A percentile compares a stretch with the other conserved stretches of the same genome.
Evolutionary conservation across 2,797 vertebrate genomes (phyloP).

Genomic region (Anabas testudineus): DNA sequence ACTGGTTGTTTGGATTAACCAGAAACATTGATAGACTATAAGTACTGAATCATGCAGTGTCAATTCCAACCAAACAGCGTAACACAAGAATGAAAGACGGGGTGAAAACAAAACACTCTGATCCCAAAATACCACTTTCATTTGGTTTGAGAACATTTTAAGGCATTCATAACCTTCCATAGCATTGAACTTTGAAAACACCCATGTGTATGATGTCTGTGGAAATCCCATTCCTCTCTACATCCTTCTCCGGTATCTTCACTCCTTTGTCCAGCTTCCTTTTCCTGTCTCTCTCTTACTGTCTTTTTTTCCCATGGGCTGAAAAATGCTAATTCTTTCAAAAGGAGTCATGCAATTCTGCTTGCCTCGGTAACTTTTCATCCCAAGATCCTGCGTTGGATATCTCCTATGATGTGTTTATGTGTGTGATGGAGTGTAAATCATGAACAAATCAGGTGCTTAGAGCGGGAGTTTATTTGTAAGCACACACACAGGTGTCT

Average conservation of each 20-base stretch:
- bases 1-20: constrained; percentile 11
- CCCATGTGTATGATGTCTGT: constrained; percentile 33
- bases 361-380: constrained; percentile 77
- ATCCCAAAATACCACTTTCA: constrained; percentile 71
- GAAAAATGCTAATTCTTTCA: constrained; percentile 81
- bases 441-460: constrained; percentile 60
- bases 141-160: constrained; percentile 75
- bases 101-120: constrained; percentile 69
- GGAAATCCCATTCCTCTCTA: constrained; percentile 59
- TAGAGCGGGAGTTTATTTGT: constrained; percentile 59
- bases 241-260: constrained; percentile 35
- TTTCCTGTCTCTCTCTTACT: constrained; percentile 46
- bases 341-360: constrained; percentile 76
- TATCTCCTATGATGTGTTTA: constrained; percentile 69
- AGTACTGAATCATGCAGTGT: too few relatives aligned
- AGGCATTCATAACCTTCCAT: constrained; percentile 76
- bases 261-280: constrained; percentile 44
- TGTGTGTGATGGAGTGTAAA: constrained; percentile 62
- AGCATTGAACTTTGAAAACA: constrained; percentile 69
- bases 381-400: constrained; percentile 61
- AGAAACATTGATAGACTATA: too few relatives aligned
- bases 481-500: constrained; percentile 75
- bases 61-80: too few relatives aligned
- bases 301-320: constrained; percentile 56
- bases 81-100: constrained; percentile 18